A percentile compares a stretch with the other conserved stretches of the same genome.
These are phyloP conservation scores for Agrilus mali DNA, from an alignment of 2,888 invertebrate species.

Conservation along the genomic window DNA sequence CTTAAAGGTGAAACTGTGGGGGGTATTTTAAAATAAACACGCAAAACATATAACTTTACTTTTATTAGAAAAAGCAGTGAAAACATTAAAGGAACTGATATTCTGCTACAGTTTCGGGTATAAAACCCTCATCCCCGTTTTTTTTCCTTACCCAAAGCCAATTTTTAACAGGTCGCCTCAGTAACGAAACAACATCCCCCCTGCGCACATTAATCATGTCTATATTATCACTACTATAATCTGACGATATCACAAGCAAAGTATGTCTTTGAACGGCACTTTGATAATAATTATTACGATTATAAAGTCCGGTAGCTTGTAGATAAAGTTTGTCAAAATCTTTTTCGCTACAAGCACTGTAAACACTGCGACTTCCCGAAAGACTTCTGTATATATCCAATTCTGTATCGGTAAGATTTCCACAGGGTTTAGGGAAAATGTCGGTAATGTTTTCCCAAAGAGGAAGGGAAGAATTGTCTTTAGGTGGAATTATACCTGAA, in stretches of 20 bases:
- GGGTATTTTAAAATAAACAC: neutral
- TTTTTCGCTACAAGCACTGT: constrained; percentile 48
- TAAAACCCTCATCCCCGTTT: constrained; percentile 61
- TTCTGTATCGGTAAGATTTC: constrained; percentile 70
- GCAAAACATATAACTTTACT: neutral
- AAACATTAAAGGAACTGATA: constrained; percentile 55
- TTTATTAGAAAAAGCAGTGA: constrained; percentile 4
- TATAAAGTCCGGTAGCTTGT: constrained; percentile 44
- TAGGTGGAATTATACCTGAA: constrained; percentile 34
- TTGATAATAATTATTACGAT: constrained; percentile 16
- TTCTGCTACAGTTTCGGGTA: constrained; percentile 65
- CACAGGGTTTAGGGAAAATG: constrained; percentile 67
- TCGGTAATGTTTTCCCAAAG: constrained; percentile 77
- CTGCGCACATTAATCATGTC: constrained; percentile 51
- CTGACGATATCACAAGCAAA: constrained; percentile 54
- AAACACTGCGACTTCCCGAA: constrained; percentile 45
- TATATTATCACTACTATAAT: constrained; percentile 46
- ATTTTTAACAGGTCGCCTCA: constrained; percentile 43
- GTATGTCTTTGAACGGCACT: constrained; percentile 45
- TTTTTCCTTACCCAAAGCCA: constrained; percentile 67
- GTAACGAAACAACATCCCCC: constrained; percentile 63
- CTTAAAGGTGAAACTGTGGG: no score
- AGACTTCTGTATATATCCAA: constrained; percentile 41
- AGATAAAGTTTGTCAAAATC: constrained; percentile 62
- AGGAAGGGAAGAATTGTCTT: constrained; percentile 47